Percentiles rank a stretch among this genome's conserved stretches.
Evolutionary conservation across 2,113 vertebrate genomes (phyloP).

Genomic region (Triplophysa siluroides): DNA sequence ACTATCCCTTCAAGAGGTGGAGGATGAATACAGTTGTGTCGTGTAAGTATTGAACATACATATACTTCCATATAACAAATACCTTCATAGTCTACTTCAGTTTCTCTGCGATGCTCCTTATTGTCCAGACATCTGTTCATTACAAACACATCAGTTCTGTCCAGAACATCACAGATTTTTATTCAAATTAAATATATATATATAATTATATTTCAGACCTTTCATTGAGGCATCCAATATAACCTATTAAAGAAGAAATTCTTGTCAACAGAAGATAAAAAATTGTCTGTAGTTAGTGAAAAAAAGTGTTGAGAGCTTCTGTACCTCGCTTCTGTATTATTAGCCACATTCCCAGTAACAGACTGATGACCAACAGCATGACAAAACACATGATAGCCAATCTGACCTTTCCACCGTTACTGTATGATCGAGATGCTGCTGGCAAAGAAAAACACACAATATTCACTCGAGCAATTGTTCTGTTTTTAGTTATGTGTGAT

Average conservation of each 20-base stretch:
- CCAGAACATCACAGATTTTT: background rate
- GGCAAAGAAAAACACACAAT: background rate
- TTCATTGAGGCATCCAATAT: background rate
- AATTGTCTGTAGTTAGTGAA: too few relatives aligned
- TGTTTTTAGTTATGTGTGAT: too few relatives aligned
- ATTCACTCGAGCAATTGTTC: background rate
- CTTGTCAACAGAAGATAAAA: too few relatives aligned
- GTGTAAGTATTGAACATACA: too few relatives aligned
- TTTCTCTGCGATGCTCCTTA: background rate
- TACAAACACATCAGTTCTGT: background rate
- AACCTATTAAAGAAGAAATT: slow-evolving; percentile 11
- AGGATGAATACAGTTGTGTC: too few relatives aligned
- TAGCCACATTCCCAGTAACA: slow-evolving; percentile 25
- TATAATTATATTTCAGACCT: slow-evolving; percentile 19
- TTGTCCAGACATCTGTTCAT: background rate
- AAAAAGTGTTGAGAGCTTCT: background rate
- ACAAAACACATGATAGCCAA: background rate
- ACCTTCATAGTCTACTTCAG: background rate
- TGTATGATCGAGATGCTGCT: background rate
- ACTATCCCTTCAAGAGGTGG: too few relatives aligned
- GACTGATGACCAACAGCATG: background rate
- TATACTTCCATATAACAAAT: background rate
- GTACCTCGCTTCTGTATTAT: slow-evolving; percentile 21
- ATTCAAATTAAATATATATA: too few relatives aligned
- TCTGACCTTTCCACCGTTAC: background rate